Conservation (phyloP, 2,888 invertebrate genomes). For the Seira ritae region DNA sequence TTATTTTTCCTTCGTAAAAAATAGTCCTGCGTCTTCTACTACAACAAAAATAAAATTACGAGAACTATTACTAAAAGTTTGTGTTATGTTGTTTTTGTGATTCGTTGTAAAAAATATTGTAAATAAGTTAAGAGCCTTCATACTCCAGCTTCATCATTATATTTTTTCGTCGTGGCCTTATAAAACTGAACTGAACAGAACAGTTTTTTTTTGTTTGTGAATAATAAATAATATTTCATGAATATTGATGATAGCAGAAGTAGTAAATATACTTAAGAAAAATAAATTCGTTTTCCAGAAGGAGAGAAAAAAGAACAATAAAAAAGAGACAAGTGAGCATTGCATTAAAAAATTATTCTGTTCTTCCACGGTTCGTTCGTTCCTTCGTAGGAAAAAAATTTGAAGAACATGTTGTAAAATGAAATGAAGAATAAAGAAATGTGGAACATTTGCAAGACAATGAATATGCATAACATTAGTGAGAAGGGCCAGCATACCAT, state of each 20-base stretch:
- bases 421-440: background rate
- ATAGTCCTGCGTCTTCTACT: background rate
- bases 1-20: conserved; percentile 30
- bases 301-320: background rate
- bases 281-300: background rate
- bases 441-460: conserved; percentile 1
- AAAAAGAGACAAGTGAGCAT: background rate
- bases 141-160: conserved; percentile 20
- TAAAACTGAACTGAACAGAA: conserved; percentile 42
- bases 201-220: conserved; percentile 56
- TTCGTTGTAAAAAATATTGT: conserved; percentile 60
- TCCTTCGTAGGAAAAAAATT: background rate
- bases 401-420: background rate
- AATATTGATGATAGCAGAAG: conserved; percentile 27
- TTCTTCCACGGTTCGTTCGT: conserved; percentile 11
- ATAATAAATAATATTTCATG: conserved; percentile 41
- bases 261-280: conserved; percentile 37
- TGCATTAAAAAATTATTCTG: conserved; percentile 1
- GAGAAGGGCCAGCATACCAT: background rate
- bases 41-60: conserved; percentile 1
- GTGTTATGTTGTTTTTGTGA: conserved; percentile 31
- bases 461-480: background rate
- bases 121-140: conserved; percentile 41
- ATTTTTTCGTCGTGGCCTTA: conserved; percentile 59
- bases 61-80: background rate